A percentile compares a stretch with the other conserved stretches of the same genome.
phyloP scores from a whole-genome alignment of 2,888 invertebrate genomes.

The Monochamus alternatus region DNA sequence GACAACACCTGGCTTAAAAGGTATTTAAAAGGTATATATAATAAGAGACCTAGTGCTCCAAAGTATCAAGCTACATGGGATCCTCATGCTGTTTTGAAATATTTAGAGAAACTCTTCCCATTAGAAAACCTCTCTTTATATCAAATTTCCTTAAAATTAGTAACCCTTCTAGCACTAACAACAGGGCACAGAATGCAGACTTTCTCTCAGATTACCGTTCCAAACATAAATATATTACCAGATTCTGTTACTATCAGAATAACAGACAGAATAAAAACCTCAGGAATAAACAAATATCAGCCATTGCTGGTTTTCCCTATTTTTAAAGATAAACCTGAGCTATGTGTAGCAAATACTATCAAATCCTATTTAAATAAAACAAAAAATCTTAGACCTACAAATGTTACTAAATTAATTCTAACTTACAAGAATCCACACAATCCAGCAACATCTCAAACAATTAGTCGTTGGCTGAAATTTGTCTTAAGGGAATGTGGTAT shows the following conservation, averaged over 20 bases:
- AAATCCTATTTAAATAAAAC: neutral
- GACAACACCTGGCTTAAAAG: neutral
- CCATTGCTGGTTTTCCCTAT: neutral
- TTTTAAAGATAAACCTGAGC: neutral
- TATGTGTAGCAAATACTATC: neutral
- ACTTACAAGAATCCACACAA: neutral
- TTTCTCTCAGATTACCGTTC: neutral
- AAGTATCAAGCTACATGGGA: neutral
- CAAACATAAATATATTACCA: neutral
- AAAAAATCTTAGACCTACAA: neutral
- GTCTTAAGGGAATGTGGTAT: neutral
- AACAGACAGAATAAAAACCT: neutral
- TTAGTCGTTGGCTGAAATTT: conserved; percentile 3
- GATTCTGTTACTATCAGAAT: neutral
- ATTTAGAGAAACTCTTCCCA: neutral
- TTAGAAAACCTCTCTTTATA: neutral
- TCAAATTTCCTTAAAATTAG: neutral
- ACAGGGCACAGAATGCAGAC: neutral
- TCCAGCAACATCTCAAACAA: neutral
- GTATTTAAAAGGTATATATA: neutral
- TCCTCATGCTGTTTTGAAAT: neutral
- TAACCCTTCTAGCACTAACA: neutral
- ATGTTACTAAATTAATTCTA: neutral
- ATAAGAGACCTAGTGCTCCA: neutral
- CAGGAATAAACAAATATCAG: neutral